Conservation (phyloP, 2,797 vertebrate species). For the Ciconia nigra region DNA sequence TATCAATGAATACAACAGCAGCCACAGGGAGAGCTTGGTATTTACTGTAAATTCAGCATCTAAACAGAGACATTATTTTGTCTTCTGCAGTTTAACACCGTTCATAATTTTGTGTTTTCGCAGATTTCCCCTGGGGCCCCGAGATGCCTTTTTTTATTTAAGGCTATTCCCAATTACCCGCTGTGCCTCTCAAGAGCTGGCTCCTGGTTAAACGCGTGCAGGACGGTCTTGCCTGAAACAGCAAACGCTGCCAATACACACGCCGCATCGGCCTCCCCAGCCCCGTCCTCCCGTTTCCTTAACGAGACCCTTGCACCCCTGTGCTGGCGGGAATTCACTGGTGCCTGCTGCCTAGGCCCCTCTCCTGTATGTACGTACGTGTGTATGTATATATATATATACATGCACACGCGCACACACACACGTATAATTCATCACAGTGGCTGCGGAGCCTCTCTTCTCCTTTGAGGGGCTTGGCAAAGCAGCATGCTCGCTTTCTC, state of each 20-base stretch:
- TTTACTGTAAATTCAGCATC: slow-evolving; percentile 24
- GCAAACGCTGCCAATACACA: not conserved
- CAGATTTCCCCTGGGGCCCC: not conserved
- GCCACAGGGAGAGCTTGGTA: not conserved
- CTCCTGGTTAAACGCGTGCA: not conserved
- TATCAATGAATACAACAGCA: not conserved
- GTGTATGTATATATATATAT: too few relatives aligned
- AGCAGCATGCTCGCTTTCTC: rapidly evolving
- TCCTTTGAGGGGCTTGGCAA: not conserved
- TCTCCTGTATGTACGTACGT: not conserved
- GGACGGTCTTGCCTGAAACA: not conserved
- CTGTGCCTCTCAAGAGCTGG: not conserved
- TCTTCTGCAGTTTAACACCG: not conserved
- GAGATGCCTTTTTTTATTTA: not conserved
- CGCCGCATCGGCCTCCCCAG: rapidly evolving
- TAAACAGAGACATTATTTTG: not conserved
- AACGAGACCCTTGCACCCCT: not conserved
- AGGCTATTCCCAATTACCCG: not conserved
- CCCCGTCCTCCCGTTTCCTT: not conserved
- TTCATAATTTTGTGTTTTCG: not conserved
- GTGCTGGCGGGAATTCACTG: rapidly evolving
- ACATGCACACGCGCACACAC: too few relatives aligned
- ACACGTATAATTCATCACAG: not conserved
- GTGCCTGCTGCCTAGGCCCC: not conserved
- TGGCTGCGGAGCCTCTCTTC: not conserved